phyloP scores from a whole-genome alignment of 2,888 invertebrate genomes.

The Drosophila algonquin region DNA sequence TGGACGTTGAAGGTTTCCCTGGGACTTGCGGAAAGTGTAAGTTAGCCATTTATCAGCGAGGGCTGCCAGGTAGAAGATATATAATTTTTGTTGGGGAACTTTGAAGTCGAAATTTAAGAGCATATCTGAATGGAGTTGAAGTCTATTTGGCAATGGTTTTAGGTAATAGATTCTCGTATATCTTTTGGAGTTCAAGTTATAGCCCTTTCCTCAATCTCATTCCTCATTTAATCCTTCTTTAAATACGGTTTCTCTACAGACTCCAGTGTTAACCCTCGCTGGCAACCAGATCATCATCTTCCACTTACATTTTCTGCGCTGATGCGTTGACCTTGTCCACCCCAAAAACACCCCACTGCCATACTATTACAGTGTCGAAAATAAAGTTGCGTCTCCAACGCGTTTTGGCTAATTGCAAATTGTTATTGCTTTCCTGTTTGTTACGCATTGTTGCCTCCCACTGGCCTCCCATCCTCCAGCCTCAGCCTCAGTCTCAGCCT shows the following conservation, averaged over 20 bases:
- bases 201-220: too few relatives aligned
- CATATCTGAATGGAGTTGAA: not conserved
- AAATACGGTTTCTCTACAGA: not conserved
- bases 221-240: too few relatives aligned
- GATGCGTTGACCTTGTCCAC: constrained; percentile 29
- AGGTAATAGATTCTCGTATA: not conserved
- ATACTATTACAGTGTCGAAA: constrained; percentile 41
- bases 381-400: constrained; percentile 32
- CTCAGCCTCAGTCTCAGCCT: not conserved
- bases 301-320: constrained; percentile 30
- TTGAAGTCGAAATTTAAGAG: not conserved
- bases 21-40: constrained; percentile 24
- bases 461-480: constrained; percentile 18
- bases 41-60: constrained; percentile 5
- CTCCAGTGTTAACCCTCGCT: not conserved
- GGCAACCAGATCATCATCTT: constrained; percentile 1
- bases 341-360: not conserved
- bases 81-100: not conserved
- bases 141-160: not conserved
- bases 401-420: constrained; percentile 54
- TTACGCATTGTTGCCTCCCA: constrained; percentile 35
- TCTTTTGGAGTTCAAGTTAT: not conserved
- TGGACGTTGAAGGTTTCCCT: not conserved
- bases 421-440: constrained; percentile 49
- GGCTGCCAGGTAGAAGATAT: not conserved